Base-by-base conservation (phyloP, 2,888 invertebrate genomes). In the Chrysolina americana region DNA sequence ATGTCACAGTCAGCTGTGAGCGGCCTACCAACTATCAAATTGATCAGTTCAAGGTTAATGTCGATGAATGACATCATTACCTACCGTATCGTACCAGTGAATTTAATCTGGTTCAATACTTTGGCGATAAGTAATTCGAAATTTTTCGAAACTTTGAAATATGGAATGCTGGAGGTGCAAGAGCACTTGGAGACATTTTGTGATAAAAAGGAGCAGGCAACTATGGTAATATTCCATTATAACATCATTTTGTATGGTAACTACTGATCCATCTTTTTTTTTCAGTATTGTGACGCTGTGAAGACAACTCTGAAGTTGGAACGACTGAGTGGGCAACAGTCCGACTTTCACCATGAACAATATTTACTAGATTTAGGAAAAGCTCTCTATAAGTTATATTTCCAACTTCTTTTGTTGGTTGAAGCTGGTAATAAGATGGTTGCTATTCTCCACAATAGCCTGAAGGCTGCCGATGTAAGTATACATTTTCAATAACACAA, bases 171-270 rank as follows among this genome's bases (percentile, higher is more conserved):
- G 50, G 98, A 98, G 87, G 94, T 98, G 79, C 96, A 97, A 83
- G 98, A 98, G 85, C 98, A 98, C 87, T 91, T 98, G 80, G 98
- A 98, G 87, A 98, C 98, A 0, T 98, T 96, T 87, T 93, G 96
- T 81, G 97, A 98, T 87, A 92, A 96, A 75, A 94, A 95, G 82
- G 97, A 98, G 86, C 96, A 97, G 84, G 95, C 96, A 0, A 89
- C 93, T 0, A 95, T 95, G 92, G 95, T 95, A 86, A 84, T 21
- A 64, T 4, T 47, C n/a, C 11, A 47, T 23, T 21, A 28, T 36
- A 36, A 8, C 36, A 36, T 59, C 23, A 17, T 19, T 8, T 23
- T 65, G 2, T 41, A 53, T 0, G 0, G 10, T 28, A 1, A 48
- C n/a, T 9, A 5, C 2, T 10, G 21, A n/a, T 71, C 64, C n/a